Base-by-base conservation (phyloP, 2,888 invertebrate species). In the Cheiracanthium punctorium region DNA sequence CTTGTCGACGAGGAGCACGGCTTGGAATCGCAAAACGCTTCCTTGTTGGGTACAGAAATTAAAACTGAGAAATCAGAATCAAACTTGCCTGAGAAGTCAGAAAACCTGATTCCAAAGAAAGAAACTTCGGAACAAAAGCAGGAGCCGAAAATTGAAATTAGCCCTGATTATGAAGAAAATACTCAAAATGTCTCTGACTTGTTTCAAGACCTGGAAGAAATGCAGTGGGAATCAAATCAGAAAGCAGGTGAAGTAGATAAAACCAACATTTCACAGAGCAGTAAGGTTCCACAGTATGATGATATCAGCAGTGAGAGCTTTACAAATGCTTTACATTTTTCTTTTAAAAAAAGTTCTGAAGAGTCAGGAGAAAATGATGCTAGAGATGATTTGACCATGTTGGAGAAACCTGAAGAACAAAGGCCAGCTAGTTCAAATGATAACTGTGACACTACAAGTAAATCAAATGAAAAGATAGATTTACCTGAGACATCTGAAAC, bases 1-100 rank as follows among this genome's bases (percentile, higher is more conserved):
- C 76, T 88, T 28, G 72, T 75, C 4, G 88, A 86, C 67, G 88
- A 88, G 32, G 88, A 88, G 48, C 65, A 37, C 0, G 52, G 64
- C 64, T 30, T 67, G 1, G 80, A 82, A 48, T 76, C 76, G 10
- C 58, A 72, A 33, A 77, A 58, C 33, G 76, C 73, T 20, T 65
- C 80, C 33, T 28, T 74, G 17, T 7, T 43, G 0, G 17, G 33
- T 20, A 32, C 24, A 52, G 74, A 74, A 33, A 29, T 32, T 20
- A 67, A 77, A 32, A 8, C 24, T 12, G 69, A 79, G 17, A 20
- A n/a, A 30, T 8, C n/a, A 20, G 69, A 20, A 1, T 17, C 10
- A n/a, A 69, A 30, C n/a, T 20, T 12, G 5, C n/a, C 69, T n/a
- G 20, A 20, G 14, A 30, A 17, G 17, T 32, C 67, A 5, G 69